Evolutionary conservation across 2,113 vertebrate genomes (phyloP), one percentile per base, ranked within the genome.

Genomic region (Oncorhynchus nerka): DNA sequence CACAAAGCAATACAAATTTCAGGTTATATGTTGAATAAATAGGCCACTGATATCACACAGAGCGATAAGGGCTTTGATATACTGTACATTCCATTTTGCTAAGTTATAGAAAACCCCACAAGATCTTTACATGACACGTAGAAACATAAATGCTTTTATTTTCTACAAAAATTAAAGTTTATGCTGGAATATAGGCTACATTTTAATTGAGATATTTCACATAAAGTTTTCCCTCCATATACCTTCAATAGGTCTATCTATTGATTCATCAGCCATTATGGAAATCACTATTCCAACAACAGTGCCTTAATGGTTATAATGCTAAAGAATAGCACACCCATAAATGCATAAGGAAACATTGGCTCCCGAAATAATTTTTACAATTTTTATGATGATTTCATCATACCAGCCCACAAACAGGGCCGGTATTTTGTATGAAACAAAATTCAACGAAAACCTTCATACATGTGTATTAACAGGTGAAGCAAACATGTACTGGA

Each of bases 1-100:
- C 77, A 83, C 7, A 75, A 70, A 82, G 62, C 11, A 75, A 57
- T 66, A 39, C 34, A 39, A 49, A 62, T 75, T 59, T 66, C 62
- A 51, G 61, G 67, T 57, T 66, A 74, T 49, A 39, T 39, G 34
- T 39, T 39, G 8, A 39, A 39, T 39, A 20, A 83, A 81, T 3
- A 12, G 69, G 30, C 48, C n/a, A 45, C 30, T 77, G 83, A 68
- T 67, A 78, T 67, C 49, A 77, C 65, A 57, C 51, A 57, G 39
- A 39, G 3, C 2, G 59, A 61, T 61, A n/a, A 61, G 5, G 59
- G 59, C 16, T 61, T 61, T 61, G 59, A 8, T n/a, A 22, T n/a
- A 9, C n/a, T 9, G 8, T 61, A 22, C 20, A 61, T 61, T n/a
- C 59, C 0, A n/a, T 61, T 61, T 61, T 6, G n/a, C 22, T 9